Evolutionary conservation across 37 sponge, comb jelly and placozoan genomes (phyloP).

Genomic region (Beroe ovata): DNA sequence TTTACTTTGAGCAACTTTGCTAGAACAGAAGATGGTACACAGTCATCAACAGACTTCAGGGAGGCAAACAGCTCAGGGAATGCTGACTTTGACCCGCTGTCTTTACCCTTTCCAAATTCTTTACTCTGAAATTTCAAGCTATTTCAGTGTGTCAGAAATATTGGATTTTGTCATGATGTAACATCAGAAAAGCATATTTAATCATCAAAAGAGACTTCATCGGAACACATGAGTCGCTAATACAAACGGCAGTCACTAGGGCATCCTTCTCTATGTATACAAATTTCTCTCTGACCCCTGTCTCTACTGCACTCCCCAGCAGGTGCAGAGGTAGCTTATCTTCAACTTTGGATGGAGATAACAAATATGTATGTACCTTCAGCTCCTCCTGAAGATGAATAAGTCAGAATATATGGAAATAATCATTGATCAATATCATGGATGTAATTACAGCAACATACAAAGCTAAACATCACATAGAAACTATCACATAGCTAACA

Average conservation of each 20-base stretch:
- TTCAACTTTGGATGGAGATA: constrained; percentile 34
- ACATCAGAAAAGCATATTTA: background rate
- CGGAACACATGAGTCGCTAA: background rate
- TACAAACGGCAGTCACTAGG: constrained; percentile 30
- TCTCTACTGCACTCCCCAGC: constrained; percentile 49
- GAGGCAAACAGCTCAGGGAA: constrained; percentile 27
- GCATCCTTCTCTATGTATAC: constrained; percentile 43
- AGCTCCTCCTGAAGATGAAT: constrained; percentile 38
- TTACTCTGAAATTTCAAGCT: too few relatives aligned
- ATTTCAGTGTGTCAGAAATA: too few relatives aligned
- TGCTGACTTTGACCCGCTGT: constrained; percentile 2
- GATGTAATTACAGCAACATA: too few relatives aligned
- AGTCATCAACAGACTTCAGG: constrained; percentile 13
- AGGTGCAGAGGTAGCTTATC: constrained; percentile 27
- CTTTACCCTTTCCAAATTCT: constrained; percentile 35
- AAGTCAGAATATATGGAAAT: too few relatives aligned
- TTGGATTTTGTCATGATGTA: too few relatives aligned
- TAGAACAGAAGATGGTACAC: background rate
- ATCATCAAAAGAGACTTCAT: background rate
- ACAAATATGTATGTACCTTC: background rate
- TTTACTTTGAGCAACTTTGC: constrained; percentile 53
- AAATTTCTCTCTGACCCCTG: constrained; percentile 36
- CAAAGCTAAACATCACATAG: too few relatives aligned
- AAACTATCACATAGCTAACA: background rate
- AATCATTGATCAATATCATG: too few relatives aligned